Base-by-base conservation (phyloP, 2,113 vertebrate species). In the Delphinus delphis region DNA sequence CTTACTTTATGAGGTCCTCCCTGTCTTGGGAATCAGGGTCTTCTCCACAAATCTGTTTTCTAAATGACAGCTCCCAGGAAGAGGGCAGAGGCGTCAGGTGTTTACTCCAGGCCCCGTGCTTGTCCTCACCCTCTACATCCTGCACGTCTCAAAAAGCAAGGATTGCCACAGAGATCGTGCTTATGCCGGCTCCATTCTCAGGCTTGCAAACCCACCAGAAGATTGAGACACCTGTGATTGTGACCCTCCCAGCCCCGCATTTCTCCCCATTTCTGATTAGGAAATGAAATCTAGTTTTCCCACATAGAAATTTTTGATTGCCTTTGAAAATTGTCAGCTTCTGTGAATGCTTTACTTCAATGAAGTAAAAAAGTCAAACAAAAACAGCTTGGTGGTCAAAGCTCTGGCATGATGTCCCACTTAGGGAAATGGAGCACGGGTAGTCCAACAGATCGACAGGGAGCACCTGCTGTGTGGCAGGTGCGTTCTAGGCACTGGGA, bases 241-340 rank as follows among this genome's bases (percentile, higher is more conserved):
- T 25, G 31, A 67, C 47, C 28, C 14, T 14, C 82, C 38, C 8
- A 3, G 18, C 26, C 76, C n/a, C 2, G 5, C 47, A 12, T 53
- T 14, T 44, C 50, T 55, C 50, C 38, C 58, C 62, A 71, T 23
- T 28, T 88, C n/a, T 63, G 58, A 63, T 60, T 28, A 81, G 25
- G 31, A 83, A 82, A 77, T 13, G 21, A 77, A 83, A 82, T 21
- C 50, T 55, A 83, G 28, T 60, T 95, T 93, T 79, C 41, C 84
- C 62, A 5, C 12, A 14, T 5, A 41, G 44, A 85, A 31, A 80
- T 67, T 47, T 93, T 55, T 47, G 31, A 41, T 41, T 88, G 82
- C 31, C 67, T 77, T 93, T 85, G 53, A 76, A 93, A 95, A 81
- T 7, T 11, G 67, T 88, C 53, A 36, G 13, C 36, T 68, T 92